A percentile compares a stretch with the other conserved stretches of the same genome.
phyloP scores from a whole-genome alignment of 2,888 invertebrate genomes.

The Drymonia ruficornis region DNA sequence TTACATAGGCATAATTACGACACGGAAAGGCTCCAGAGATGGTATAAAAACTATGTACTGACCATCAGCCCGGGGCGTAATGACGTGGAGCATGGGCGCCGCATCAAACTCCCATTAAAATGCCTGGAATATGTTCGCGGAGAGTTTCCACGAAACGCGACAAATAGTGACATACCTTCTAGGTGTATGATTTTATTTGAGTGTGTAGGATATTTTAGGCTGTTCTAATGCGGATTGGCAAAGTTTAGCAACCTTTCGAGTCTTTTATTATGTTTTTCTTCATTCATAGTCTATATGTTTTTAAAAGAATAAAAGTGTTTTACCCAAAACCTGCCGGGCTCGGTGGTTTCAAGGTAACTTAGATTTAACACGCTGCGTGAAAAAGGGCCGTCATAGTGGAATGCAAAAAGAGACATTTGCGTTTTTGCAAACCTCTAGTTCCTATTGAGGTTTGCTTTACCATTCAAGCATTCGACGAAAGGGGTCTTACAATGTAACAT shows the following conservation, averaged over 20 bases:
- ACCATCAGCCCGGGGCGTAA: slow-evolving; percentile 38
- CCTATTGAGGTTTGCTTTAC: neutral
- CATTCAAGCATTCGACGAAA: slow-evolving; percentile 5
- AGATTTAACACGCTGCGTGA: neutral
- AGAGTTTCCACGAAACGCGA: slow-evolving; percentile 43
- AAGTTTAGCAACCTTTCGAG: too few relatives aligned
- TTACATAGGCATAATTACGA: slow-evolving; percentile 75
- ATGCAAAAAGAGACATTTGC: neutral
- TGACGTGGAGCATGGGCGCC: slow-evolving; percentile 53
- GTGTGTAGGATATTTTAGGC: neutral
- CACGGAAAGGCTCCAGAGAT: slow-evolving; percentile 44
- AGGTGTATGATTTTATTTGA: neutral
- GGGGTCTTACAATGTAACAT: slow-evolving; percentile 28
- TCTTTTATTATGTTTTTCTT: too few relatives aligned
- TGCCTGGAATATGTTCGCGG: slow-evolving; percentile 44
- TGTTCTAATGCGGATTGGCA: too few relatives aligned
- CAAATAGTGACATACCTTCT: slow-evolving; percentile 46
- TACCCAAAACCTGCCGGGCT: too few relatives aligned
- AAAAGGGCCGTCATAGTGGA: neutral
- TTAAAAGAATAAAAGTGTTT: too few relatives aligned
- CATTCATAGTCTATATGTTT: too few relatives aligned
- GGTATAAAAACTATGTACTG: slow-evolving; percentile 24
- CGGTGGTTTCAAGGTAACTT: too few relatives aligned
- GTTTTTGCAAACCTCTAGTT: neutral
- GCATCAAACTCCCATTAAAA: slow-evolving; percentile 72